Evolutionary conservation across 2,113 vertebrate genomes (phyloP).

Genomic region (Brevimyrus niger): DNA sequence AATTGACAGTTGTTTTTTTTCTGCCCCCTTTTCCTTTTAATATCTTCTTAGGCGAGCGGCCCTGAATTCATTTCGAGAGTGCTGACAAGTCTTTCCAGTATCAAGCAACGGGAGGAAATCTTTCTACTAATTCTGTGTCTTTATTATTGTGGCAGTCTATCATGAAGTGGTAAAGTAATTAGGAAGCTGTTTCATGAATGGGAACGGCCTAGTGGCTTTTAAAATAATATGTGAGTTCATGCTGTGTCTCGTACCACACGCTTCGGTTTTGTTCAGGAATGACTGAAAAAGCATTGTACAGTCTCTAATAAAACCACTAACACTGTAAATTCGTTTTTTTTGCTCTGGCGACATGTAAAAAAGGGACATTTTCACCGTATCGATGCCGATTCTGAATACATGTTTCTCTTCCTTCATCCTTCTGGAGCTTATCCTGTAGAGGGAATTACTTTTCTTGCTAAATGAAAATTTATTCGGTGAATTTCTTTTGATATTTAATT

Average conservation of each 20-base stretch:
- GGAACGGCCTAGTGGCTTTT: conserved; percentile 29
- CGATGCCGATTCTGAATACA: neutral
- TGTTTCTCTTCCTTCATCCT: neutral
- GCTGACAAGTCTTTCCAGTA: conserved; percentile 52
- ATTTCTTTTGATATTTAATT: conserved; percentile 21
- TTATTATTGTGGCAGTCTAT: conserved; percentile 33
- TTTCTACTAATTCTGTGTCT: conserved; percentile 27
- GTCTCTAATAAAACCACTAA: neutral
- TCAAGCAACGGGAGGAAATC: conserved; percentile 43
- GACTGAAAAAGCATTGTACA: neutral
- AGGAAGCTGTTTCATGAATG: conserved; percentile 39
- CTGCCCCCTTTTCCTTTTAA: conserved; percentile 40
- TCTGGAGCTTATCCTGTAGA: neutral
- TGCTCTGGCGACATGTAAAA: neutral
- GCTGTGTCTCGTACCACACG: conserved; percentile 21
- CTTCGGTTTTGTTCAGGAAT: conserved; percentile 8
- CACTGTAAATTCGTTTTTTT: neutral
- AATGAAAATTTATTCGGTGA: conserved; percentile 5
- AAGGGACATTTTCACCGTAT: neutral
- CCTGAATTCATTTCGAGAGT: conserved; percentile 67
- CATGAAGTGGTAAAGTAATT: conserved; percentile 47
- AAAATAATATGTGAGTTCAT: conserved; percentile 35
- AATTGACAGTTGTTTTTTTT: conserved; percentile 54
- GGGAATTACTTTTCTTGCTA: neutral
- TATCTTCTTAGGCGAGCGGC: conserved; percentile 59